Base-by-base conservation (phyloP, 2,888 invertebrate species). In the Malthinus flaveolus region DNA sequence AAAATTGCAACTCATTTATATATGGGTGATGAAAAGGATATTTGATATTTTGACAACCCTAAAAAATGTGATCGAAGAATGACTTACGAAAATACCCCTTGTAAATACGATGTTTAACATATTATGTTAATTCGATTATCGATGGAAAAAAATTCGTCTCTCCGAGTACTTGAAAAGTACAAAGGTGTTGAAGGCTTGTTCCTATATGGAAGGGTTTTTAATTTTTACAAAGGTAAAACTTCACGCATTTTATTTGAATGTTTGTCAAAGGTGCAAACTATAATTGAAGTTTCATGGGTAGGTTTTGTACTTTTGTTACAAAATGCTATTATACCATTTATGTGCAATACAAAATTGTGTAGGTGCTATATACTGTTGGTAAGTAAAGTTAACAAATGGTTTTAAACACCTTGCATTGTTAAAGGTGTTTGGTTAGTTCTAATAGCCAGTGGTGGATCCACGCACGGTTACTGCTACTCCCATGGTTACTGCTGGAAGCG, bases 141-240 rank as follows among this genome's bases (percentile, higher is more conserved):
- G 55, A 62, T 61, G 39, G 56, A 60, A 64, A 64, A 64, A 62
- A 54, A 61, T 60, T 64, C 52, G 59, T 59, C 57, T 61, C 61
- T 54, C 52, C 54, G 51, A 57, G 52, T 64, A 59, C 59, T 64
- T 61, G n/a, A 56, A 59, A 59, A 62, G 1, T 61, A 63, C 52
- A 56, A 55, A 46, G 47, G 57, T 59, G 65, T 59, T 65, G 63
- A 63, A 62, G 56, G 63, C 56, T 56, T 61, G n/a, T n/a, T n/a
- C n/a, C n/a, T n/a, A n/a, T n/a, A n/a, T n/a, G n/a, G n/a, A n/a
- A 33, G 9, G 34, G 7, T 33, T 33, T 33, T 7, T 8, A 33
- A 33, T 33, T 33, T 33, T 33, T 33, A 33, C 7, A 33, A 10
- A n/a, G 11, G 35, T 11, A 35, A 10, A n/a, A 35, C 2, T 10